These are phyloP conservation scores for Physocephala rufipes DNA, from an alignment of 2,888 invertebrate genomes.

Conservation along the genomic window DNA sequence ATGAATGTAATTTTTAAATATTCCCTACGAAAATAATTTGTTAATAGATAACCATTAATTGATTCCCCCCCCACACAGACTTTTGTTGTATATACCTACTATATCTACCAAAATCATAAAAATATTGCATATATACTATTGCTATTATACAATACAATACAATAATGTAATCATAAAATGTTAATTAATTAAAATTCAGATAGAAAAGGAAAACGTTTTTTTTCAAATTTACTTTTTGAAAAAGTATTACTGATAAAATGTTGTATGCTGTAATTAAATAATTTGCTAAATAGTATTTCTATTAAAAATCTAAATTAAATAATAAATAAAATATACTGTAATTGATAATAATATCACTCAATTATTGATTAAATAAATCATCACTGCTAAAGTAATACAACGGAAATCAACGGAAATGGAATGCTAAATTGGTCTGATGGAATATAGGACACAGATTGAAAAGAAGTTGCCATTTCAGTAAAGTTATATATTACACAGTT, in stretches of 20 bases:
- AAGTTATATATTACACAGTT: too few relatives aligned
- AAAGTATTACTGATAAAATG: constrained; percentile 28
- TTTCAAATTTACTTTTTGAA: constrained; percentile 32
- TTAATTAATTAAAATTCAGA: constrained; percentile 1
- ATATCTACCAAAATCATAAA: constrained; percentile 2
- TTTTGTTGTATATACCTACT: constrained; percentile 32
- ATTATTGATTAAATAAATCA: constrained; percentile 4
- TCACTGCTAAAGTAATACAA: too few relatives aligned
- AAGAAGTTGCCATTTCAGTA: too few relatives aligned
- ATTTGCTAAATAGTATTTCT: constrained; percentile 8
- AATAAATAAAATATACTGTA: too few relatives aligned
- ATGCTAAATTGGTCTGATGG: too few relatives aligned
- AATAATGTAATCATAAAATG: background rate
- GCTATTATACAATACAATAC: background rate
- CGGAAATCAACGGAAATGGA: too few relatives aligned
- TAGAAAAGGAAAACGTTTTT: background rate
- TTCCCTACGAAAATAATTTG: too few relatives aligned
- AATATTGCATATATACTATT: background rate
- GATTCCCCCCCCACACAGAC: background rate
- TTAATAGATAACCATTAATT: background rate
- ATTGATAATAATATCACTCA: too few relatives aligned
- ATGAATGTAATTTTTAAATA: too few relatives aligned
- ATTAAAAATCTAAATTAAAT: background rate
- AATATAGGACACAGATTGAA: too few relatives aligned
- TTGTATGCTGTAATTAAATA: constrained; percentile 35